Evolutionary conservation across 2,113 vertebrate species (phyloP).

Genomic region (Progne subis): DNA sequence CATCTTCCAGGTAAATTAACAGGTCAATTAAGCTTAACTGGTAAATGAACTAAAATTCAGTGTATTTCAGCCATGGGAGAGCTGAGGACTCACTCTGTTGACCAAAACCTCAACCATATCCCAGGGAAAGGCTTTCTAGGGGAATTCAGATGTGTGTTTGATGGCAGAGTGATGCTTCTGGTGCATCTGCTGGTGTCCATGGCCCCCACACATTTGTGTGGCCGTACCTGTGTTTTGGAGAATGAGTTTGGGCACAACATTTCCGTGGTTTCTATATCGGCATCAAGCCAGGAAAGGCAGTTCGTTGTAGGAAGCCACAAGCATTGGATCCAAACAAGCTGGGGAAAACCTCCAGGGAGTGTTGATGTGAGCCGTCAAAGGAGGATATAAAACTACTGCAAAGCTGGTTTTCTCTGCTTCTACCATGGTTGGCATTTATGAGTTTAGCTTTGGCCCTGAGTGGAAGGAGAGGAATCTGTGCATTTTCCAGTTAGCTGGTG

Average conservation of each 20-base stretch:
- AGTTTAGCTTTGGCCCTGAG: neutral
- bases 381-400: neutral
- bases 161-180: neutral
- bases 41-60: neutral
- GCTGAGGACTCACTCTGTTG: neutral
- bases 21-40: neutral
- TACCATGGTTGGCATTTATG: rapidly evolving
- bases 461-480: neutral
- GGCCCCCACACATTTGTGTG: rapidly evolving
- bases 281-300: too few species aligned
- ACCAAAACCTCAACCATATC: neutral
- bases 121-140: rapidly evolving
- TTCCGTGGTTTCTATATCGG: rapidly evolving
- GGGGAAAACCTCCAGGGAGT: neutral
- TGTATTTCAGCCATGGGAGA: neutral
- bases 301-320: neutral
- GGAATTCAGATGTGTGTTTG: neutral
- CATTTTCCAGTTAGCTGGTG: neutral
- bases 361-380: neutral
- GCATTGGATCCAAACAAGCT: neutral
- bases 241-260: neutral
- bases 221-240: neutral
- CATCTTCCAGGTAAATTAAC: neutral
- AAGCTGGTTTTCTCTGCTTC: neutral
- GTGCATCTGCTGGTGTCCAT: neutral